phyloP scores from a whole-genome alignment of 2,888 invertebrate species.

The Oscheius sp. region DNA sequence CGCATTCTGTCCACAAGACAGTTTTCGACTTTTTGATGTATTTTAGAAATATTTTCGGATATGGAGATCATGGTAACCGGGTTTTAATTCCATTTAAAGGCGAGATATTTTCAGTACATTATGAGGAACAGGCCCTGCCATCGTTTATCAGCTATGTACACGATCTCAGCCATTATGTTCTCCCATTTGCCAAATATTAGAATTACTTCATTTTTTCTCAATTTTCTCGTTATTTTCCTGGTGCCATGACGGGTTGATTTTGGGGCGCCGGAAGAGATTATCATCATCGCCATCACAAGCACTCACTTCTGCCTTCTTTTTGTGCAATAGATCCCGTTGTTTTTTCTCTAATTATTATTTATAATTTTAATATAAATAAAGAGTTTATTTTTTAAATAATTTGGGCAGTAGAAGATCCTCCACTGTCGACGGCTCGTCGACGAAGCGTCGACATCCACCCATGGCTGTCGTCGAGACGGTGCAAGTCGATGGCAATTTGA shows the following conservation, averaged over 20 bases:
- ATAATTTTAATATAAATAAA: no score
- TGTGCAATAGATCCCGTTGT: no score
- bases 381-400: no score
- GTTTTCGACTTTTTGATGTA: constrained; percentile 66
- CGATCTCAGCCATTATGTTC: constrained; percentile 62
- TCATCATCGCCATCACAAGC: no score
- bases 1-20: constrained; percentile 66
- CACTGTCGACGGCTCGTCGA: no score
- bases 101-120: no score
- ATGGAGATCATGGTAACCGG: constrained; percentile 37
- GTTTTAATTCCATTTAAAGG: constrained; percentile 29
- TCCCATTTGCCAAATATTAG: constrained; percentile 64
- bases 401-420: no score
- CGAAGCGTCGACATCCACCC: no score
- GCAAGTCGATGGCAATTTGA: no score
- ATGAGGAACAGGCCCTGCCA: constrained; percentile 56
- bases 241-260: constrained; percentile 22
- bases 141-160: constrained; percentile 64
- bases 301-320: no score
- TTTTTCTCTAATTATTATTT: no score
- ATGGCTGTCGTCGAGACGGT: no score
- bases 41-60: constrained; percentile 63
- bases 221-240: constrained; percentile 14
- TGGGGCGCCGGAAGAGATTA: constrained; percentile 16
- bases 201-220: constrained; percentile 4